Evolutionary conservation across 64 coral and sea anemone species (phyloP), one percentile per base, ranked within the genome.

Genomic region (Porites lutea): DNA sequence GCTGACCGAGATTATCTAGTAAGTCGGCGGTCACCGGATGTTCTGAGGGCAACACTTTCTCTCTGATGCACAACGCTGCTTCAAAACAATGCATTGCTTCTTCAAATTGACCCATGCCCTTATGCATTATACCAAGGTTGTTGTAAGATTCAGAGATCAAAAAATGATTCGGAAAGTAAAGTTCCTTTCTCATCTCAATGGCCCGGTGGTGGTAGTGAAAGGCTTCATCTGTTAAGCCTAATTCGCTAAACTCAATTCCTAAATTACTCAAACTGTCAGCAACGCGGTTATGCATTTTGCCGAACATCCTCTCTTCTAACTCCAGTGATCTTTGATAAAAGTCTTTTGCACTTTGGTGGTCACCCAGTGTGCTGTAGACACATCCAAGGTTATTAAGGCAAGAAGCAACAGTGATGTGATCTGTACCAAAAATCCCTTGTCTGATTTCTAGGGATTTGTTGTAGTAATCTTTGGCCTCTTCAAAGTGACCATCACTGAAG

Each of bases 71-170:
- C 52, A 78, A 3, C 27, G 75, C 75, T 13, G 51, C 4, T 78
- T 78, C 20, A 3, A 16, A 78, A 55, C 19, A 78, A 55, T 78
- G 47, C 75, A 55, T 78, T 20, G 75, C 75, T 22, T 22, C 16
- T 58, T 57, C 19, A 54, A 55, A 19, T 23, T 78, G n/a, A 55
- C 20, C 19, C 19, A 18, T 18, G n/a, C 18, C 50, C n/a, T 22
- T 78, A 19, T 78, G 13, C 52, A 54, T 23, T 49, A 78, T n/a
- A 3, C 75, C 75, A 22, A 78, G 16, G 51, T 78, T 78, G n/a
- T 58, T 78, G 50, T 78, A 78, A 18, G 75, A 78, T 11, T 78
- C 75, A 8, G 75, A 78, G 5, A 78, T 78, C 75, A 78, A 10
- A 9, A 78, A 23, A 55, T 78, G 75, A 2, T 78, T 20, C 8